A percentile compares a stretch with the other conserved stretches of the same genome.
Evolutionary conservation across 2,113 vertebrate species (phyloP).

Genomic region (Candoia aspera): DNA sequence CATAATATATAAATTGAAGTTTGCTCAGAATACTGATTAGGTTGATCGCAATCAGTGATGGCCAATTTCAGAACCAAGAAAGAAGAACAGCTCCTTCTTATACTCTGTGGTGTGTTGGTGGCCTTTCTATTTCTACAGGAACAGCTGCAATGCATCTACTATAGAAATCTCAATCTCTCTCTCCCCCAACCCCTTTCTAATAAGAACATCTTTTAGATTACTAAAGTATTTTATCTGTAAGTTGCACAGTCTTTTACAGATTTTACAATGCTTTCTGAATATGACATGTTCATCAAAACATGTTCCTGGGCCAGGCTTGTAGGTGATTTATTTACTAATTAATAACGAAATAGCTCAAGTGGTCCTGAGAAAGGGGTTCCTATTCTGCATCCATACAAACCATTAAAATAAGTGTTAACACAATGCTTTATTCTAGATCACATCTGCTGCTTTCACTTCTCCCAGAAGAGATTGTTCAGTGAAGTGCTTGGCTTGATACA

Average conservation of each 20-base stretch:
- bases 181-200: not conserved
- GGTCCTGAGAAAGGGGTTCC: not conserved
- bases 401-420: not conserved
- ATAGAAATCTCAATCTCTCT: not conserved
- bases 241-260: not conserved
- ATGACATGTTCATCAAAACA: not conserved
- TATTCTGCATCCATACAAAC: not conserved
- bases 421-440: not conserved
- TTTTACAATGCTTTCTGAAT: not conserved
- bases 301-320: not conserved
- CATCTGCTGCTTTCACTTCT: not conserved
- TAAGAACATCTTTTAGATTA: not conserved
- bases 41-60: not conserved
- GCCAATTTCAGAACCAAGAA: slow-evolving; percentile 38
- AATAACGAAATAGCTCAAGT: not conserved
- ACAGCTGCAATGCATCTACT: not conserved
- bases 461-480: not conserved
- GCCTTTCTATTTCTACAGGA: not conserved
- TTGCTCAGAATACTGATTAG: not conserved
- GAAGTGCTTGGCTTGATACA: not conserved
- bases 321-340: not conserved
- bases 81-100: slow-evolving; percentile 23
- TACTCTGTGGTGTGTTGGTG: not conserved
- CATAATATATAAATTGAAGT: not conserved
- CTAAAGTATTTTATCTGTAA: not conserved